Evolutionary conservation across 2,888 invertebrate species (phyloP), one percentile per base, ranked within the genome.

Genomic region (Smittia aterrima): DNA sequence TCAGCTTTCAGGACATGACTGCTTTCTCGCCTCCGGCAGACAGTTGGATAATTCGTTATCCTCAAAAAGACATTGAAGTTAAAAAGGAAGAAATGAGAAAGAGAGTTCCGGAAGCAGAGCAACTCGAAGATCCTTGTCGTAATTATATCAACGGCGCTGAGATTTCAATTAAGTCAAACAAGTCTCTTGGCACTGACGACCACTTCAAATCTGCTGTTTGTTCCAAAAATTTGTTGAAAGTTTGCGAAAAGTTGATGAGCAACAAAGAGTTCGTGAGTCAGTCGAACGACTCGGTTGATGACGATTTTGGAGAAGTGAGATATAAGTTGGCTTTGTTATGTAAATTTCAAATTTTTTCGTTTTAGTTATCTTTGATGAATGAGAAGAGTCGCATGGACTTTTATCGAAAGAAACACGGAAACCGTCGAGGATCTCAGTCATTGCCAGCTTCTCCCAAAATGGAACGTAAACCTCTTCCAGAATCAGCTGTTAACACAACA

Each of bases 1-100:
- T 64, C 25, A 72, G 72, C 40, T 72, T 72, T 40, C 38, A 72
- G 32, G 72, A 72, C 32, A 72, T 72, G 72, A 72, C 72, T 6
- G 72, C 72, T 38, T 72, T 72, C 25, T 22, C 72, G 0, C 72
- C 72, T 1, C 62, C 62, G 11, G 40, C 11, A 11, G 72, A 72
- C n/a, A 38, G 22, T 72, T 72, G 72, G 72, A 16, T 72, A 11
- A 58, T 24, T 38, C 32, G 40, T 32, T 72, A 72, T 40, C 62
- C 72, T 25, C 6, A 22, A 11, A 58, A 58, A 58, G 58, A 58
- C 18, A 47, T n/a, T n/a, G n/a, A n/a, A n/a, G n/a, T n/a, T n/a
- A n/a, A n/a, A n/a, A 53, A 62, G 3, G 62, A 40, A 62, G 62
- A 72, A 4, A 20, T 11, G 32, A 58, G 25, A 20, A 66, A 66